Base-by-base conservation (phyloP, 2,797 vertebrate genomes). In the Acrocephalus scirpaceus region DNA sequence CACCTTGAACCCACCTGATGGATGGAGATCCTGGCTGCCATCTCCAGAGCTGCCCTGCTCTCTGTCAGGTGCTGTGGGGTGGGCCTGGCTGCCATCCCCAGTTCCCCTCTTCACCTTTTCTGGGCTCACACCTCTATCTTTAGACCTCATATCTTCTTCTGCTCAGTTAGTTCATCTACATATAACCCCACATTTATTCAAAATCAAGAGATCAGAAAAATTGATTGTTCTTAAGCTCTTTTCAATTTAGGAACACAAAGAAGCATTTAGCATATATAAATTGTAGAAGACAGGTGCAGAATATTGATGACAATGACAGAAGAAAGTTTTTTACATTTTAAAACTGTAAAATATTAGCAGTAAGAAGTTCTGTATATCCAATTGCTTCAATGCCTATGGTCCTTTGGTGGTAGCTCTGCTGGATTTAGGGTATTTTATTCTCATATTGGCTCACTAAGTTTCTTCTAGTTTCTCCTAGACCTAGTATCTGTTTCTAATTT, bases 341-440 rank as follows among this genome's bases (percentile, higher is more conserved):
- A 88, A 94, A 61, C 29, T n/a, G 25, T 34, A 30, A 75, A 51
- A 86, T 23, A 57, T 67, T 93, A 88, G 30, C 20, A 54, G 36
- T 79, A 83, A 64, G 47, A 87, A 94, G 47, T 88, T 88, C 44
- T 81, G 23, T 34, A 51, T 76, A 71, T 69, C 21, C 13, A 48
- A 5, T 36, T 58, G 40, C 44, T 95, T 96, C 82, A 87, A 95
- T 86, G 74, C 21, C 87, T 79, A 50, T 74, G 74, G 66, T 72
- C 38, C 60, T 88, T 67, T 85, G 54, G 30, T 85, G 54, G 30
- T 47, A 67, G 16, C 42, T 86, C 4, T 76, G 10, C 69, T 94
- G 20, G 67, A 69, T 87, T 94, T 54, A 32, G 20, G 17, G 22
- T 69, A 54, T 80, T 94, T 67, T 72, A 36, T 88, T 78, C 14